Conservation (phyloP, 2,113 vertebrate genomes). For the Bothrops jararaca region DNA sequence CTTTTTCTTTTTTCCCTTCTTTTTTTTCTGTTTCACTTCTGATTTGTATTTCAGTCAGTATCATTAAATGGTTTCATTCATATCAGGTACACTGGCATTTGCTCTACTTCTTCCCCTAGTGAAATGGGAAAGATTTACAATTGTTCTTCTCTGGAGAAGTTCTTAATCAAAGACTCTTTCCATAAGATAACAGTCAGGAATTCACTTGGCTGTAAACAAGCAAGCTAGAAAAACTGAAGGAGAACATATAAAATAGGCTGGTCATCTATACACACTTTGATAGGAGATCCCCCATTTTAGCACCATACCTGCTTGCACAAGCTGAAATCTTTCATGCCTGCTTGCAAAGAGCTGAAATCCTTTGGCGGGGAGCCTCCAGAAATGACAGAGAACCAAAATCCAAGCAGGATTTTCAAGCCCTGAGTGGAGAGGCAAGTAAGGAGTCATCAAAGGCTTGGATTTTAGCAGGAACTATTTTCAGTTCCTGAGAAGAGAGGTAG, state of each 20-base stretch:
- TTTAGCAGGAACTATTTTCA: not conserved
- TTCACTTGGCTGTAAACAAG: conserved; percentile 22
- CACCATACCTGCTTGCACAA: no score
- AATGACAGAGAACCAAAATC: not conserved
- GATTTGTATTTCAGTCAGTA: conserved; percentile 23
- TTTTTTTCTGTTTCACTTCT: not conserved
- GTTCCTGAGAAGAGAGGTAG: not conserved
- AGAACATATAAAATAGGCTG: not conserved
- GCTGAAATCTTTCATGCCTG: no score
- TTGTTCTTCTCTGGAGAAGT: conserved; percentile 4
- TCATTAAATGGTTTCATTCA: conserved; percentile 7
- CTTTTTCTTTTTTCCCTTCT: rapidly evolving
- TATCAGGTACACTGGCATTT: not conserved
- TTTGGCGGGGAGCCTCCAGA: no score
- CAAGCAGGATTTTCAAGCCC: no score
- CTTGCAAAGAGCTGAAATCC: no score
- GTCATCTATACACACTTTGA: not conserved
- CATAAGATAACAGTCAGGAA: conserved; percentile 1
- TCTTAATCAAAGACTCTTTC: conserved; percentile 18
- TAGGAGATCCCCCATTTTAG: not conserved
- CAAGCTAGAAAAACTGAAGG: not conserved
- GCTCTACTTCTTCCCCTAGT: not conserved
- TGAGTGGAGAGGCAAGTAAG: not conserved
- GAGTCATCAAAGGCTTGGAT: not conserved
- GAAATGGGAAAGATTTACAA: conserved; percentile 7